A percentile compares a stretch with the other conserved stretches of the same genome.
phyloP scores from a whole-genome alignment of 2,113 vertebrate genomes.

The Cynoglossus semilaevis region DNA sequence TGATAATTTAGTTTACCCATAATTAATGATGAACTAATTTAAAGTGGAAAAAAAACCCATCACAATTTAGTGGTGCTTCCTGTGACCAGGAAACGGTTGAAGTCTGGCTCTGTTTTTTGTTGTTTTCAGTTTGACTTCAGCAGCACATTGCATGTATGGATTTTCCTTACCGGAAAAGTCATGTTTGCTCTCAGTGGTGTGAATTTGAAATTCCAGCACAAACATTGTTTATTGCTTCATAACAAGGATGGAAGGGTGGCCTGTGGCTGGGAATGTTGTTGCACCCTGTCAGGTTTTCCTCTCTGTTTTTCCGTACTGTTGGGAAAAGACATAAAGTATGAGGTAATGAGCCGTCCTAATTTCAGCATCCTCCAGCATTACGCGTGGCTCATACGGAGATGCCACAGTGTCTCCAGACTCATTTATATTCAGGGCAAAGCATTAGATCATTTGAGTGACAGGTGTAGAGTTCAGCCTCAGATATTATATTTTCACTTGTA shows the following conservation, averaged over 20 bases:
- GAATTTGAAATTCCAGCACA: constrained; percentile 28
- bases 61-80: too few relatives aligned
- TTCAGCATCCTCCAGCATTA: constrained; percentile 34
- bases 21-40: too few relatives aligned
- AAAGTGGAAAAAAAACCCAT: too few relatives aligned
- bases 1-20: too few relatives aligned
- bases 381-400: constrained; percentile 20
- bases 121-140: too few relatives aligned
- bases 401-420: constrained; percentile 34
- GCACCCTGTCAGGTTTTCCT: constrained; percentile 9
- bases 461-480: constrained; percentile 57
- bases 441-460: constrained; percentile 65
- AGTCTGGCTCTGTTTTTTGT: too few relatives aligned
- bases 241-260: constrained; percentile 10
- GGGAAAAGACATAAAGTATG: constrained; percentile 5
- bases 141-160: background rate
- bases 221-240: constrained; percentile 18
- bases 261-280: constrained; percentile 14
- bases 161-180: constrained; percentile 24
- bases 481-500: constrained; percentile 66
- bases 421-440: constrained; percentile 61
- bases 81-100: too few relatives aligned
- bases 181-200: constrained; percentile 16
- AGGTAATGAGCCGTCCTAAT: constrained; percentile 13
- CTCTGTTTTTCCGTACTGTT: constrained; percentile 27